Conservation (phyloP, 2,113 vertebrate species). For the Eolophus roseicapilla region DNA sequence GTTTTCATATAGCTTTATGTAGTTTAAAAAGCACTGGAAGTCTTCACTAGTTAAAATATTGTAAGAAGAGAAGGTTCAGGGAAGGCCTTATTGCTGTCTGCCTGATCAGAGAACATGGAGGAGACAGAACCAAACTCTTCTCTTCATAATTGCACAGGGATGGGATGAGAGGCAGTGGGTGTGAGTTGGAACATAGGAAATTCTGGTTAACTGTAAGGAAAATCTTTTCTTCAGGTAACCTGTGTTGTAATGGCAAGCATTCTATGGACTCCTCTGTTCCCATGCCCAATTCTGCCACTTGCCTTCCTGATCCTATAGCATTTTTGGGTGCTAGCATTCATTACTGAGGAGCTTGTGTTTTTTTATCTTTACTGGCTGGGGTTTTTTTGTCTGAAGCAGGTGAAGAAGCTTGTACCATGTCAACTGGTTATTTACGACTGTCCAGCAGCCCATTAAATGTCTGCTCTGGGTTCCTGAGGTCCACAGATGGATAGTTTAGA, state of each 20-base stretch:
- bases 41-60: not conserved
- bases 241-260: not conserved
- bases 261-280: not conserved
- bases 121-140: not conserved
- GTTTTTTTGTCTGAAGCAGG: not conserved
- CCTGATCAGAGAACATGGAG: accelerated
- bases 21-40: not conserved
- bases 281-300: not conserved
- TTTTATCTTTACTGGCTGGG: not conserved
- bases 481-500: not conserved
- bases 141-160: not conserved
- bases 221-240: not conserved
- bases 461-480: not conserved
- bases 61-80: not conserved
- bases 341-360: not conserved
- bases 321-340: not conserved
- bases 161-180: accelerated
- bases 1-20: not conserved
- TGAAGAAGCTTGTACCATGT: not conserved
- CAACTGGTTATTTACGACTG: not conserved
- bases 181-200: not conserved
- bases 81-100: not conserved
- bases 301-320: not conserved
- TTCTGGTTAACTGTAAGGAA: not conserved
- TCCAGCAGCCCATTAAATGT: not conserved